These are phyloP conservation scores for Datnioides undecimradiatus DNA, from an alignment of 2,113 vertebrate species.

Conservation along the genomic window DNA sequence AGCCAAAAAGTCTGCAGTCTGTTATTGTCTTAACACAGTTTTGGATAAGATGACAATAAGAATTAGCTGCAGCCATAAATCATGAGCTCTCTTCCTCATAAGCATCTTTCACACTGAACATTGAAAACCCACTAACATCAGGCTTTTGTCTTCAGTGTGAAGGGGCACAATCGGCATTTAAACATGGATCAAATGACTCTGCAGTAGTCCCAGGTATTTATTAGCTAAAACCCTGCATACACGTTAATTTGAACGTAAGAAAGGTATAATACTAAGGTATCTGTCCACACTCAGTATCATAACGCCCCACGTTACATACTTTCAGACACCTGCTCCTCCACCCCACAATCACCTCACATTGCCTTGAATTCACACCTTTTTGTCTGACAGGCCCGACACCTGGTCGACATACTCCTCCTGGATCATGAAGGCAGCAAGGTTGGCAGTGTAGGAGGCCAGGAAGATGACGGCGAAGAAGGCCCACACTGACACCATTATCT, in stretches of 20 bases:
- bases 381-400: conserved; percentile 98
- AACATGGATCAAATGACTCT: no score
- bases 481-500: conserved; percentile 99
- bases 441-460: conserved; percentile 99
- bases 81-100: not conserved
- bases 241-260: no score
- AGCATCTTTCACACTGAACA: no score
- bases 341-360: conserved; percentile 11
- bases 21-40: not conserved
- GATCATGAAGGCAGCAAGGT: conserved; percentile 99
- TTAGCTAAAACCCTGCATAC: no score
- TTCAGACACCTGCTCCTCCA: conserved; percentile 47
- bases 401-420: conserved; percentile 99
- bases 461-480: conserved; percentile 99
- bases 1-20: no score
- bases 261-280: no score
- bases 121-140: no score
- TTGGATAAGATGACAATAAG: not conserved
- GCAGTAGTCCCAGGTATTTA: no score
- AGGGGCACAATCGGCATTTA: no score
- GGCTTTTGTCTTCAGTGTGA: no score
- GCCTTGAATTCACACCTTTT: conserved; percentile 89
- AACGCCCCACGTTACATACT: not conserved
- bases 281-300: conserved; percentile 63
- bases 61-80: not conserved